These are phyloP conservation scores for Adrianichthys oophorus DNA, from an alignment of 2,797 vertebrate genomes.

Conservation along the genomic window DNA sequence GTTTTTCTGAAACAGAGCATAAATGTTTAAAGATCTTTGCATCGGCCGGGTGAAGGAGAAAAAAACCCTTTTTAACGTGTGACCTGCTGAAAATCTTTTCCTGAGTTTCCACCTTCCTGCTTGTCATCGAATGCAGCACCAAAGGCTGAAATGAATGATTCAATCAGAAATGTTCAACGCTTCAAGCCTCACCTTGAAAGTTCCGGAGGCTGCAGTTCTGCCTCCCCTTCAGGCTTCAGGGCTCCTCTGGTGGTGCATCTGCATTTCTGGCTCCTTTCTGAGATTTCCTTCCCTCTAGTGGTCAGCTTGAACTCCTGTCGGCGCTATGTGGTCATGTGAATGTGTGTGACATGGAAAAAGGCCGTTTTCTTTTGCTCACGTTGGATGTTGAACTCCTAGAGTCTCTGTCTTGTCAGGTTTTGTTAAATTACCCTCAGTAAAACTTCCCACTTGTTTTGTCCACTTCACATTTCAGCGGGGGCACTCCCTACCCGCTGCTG, in stretches of 20 bases:
- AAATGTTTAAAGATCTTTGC: too few species aligned
- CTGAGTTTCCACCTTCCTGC: neutral
- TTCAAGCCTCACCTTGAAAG: neutral
- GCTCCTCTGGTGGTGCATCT: neutral
- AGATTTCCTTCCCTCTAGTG: constrained; percentile 14
- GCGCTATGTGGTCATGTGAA: neutral
- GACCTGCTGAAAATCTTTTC: neutral
- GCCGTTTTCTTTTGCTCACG: constrained; percentile 1
- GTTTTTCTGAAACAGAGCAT: too few species aligned
- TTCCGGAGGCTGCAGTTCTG: neutral
- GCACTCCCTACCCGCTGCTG: constrained; percentile 15
- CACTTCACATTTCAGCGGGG: constrained; percentile 11
- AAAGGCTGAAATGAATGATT: neutral
- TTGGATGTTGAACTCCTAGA: neutral
- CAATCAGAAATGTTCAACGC: neutral
- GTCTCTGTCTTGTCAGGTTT: constrained; percentile 47
- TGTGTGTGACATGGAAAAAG: neutral
- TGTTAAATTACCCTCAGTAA: constrained; percentile 60
- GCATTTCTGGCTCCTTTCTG: neutral
- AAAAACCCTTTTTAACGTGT: neutral
- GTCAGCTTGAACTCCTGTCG: constrained; percentile 15
- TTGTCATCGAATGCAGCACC: neutral
- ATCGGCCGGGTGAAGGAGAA: neutral
- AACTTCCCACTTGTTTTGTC: constrained; percentile 26
- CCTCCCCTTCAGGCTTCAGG: neutral